Evolutionary conservation across 1,140 invertebrate genomes (phyloP), one percentile per base, ranked within the genome.

Genomic region (Dolichoris vasculosae): DNA sequence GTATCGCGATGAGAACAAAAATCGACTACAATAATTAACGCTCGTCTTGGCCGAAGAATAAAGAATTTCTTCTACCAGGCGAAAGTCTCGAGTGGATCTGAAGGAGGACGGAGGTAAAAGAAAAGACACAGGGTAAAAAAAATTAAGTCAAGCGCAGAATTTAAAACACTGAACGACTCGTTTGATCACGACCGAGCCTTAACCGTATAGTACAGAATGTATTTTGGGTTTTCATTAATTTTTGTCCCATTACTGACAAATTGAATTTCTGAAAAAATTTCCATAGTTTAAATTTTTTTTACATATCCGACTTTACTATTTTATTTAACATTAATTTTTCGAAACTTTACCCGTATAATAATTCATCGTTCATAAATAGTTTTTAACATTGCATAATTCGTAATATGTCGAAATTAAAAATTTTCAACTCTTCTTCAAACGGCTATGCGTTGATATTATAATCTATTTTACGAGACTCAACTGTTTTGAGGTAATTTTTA

Each of bases 151-250:
- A 81, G 71, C 38, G 76, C 48, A 13, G 85, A 76, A 85, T 89
- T 89, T 88, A 85, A 88, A 84, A 87, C 88, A 83, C 83, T 86
- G 86, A 88, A 80, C 81, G 85, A 77, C 86, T 78, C 86, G 48
- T 87, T 89, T 88, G 87, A 88, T 89, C 88, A 82, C 71, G 75
- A 8, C 15, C 6, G 20, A 26, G 59, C 63, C 43, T 55, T 40
- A 35, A n/a, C 6, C 46, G 23, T n/a, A 32, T 30, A 40, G 32
- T 63, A 6, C 30, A 20, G 30, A 51, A 79, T 86, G 71, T 75
- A 86, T 59, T 73, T 64, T 11, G 48, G 46, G 82, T 83, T 86
- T 83, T 75, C 76, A 86, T 83, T 86, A 64, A 83, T 83, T 79
- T 86, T 83, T 83, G 8, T 76, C 48, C 80, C 81, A 63, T 86